Evolutionary conservation across 2,797 vertebrate species (phyloP), one percentile per base, ranked within the genome.

Genomic region (Ibycter americanus): DNA sequence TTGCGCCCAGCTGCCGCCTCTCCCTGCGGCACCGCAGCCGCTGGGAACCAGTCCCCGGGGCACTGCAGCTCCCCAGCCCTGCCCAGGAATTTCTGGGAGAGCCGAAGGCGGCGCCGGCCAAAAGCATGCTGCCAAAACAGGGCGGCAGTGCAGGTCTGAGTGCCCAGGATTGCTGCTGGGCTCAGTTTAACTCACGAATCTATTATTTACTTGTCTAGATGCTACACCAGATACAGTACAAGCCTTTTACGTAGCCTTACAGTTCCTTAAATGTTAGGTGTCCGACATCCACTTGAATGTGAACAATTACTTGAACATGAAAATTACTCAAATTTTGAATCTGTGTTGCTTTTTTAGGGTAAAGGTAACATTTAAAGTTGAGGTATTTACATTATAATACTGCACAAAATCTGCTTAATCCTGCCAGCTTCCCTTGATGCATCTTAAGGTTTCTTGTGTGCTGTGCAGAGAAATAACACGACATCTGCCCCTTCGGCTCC

Each of bases 21-120:
- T 55, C 7, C 19, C 26, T 0, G 1, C 4, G 5, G n/a, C 49
- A 62, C 26, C 58, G 38, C 12, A 73, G 42, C 13, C 1, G 0
- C 51, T n/a, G 54, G 49, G 40, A 91, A 76, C 27, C 1, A 1
- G 55, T 27, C 34, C 25, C 47, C 44, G 21, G 13, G 34, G 22
- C 1, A 1, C 51, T 58, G 47, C 29, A 73, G 40, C 17, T 82
- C 25, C 70, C 3, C 2, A 31, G 68, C 7, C 38, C 61, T 82
- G 62, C 31, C 49, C 46, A 46, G 23, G 34, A 79, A 72, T 82
- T 89, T 89, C 84, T 89, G 46, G 54, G 38, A 76, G 22, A 87
- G 40, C 16, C 40, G 4, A 7, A 51, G 42, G 20, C 4, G 2
- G 29, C 29, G 7, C 31, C 6, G 6, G 54, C 15, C 87, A 89